Conservation (phyloP, 2,113 vertebrate genomes). For the Macaca mulatta region DNA sequence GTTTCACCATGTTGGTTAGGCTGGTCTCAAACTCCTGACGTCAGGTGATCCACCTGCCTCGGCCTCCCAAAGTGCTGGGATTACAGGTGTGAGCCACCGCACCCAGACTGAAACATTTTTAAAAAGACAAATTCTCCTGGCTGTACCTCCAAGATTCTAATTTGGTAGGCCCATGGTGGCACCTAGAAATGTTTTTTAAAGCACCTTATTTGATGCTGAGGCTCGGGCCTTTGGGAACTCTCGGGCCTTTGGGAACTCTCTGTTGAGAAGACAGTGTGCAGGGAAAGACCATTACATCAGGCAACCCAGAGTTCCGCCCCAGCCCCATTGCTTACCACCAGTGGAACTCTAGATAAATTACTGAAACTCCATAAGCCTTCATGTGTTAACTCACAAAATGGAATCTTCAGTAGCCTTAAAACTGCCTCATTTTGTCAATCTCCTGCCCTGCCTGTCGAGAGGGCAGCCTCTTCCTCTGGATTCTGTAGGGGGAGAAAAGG, state of each 20-base stretch:
- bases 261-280: neutral
- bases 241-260: neutral
- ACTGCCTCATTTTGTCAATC: neutral
- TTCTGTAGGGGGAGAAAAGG: neutral
- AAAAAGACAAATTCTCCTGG: neutral
- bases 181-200: neutral
- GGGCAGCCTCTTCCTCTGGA: neutral
- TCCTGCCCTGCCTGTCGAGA: neutral
- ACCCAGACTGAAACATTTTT: neutral
- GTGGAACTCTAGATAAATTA: neutral
- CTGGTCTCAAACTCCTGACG: too few relatives aligned
- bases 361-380: neutral
- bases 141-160: neutral
- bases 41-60: too few relatives aligned
- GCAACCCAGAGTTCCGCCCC: neutral
- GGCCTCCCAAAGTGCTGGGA: too few relatives aligned
- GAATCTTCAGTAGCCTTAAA: neutral
- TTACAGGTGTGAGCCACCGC: too few relatives aligned
- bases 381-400: neutral
- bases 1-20: too few relatives aligned
- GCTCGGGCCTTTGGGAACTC: neutral
- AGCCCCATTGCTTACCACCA: neutral
- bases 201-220: neutral
- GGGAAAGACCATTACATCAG: neutral
- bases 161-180: neutral